Evolutionary conservation across 2,797 vertebrate genomes (phyloP).

Genomic region (Ambastaia sidthimunki): DNA sequence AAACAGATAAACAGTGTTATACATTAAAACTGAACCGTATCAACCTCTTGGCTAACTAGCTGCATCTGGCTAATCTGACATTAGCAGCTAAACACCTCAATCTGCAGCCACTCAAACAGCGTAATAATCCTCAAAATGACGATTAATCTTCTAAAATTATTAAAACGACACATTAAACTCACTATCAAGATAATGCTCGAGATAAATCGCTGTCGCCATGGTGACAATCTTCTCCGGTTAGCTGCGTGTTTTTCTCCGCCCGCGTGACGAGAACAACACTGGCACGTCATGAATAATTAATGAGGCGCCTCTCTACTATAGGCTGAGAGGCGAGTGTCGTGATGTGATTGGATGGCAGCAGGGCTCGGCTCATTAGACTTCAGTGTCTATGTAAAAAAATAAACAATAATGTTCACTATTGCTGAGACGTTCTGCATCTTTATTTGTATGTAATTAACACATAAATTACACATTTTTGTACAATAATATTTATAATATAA

Average conservation of each 20-base stretch:
- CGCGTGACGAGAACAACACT: slow-evolving; percentile 53
- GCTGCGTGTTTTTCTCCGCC: slow-evolving; percentile 56
- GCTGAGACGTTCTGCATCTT: too few relatives aligned
- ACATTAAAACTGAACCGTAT: neutral
- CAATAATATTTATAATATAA: too few relatives aligned
- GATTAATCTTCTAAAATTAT: too few relatives aligned
- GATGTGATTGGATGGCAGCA: slow-evolving; percentile 58
- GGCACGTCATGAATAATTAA: slow-evolving; percentile 72
- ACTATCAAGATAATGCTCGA: slow-evolving; percentile 98
- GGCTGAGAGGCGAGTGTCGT: slow-evolving; percentile 31
- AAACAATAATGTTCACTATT: too few relatives aligned
- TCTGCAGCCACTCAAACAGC: neutral
- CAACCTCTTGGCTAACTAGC: neutral
- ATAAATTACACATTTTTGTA: too few relatives aligned
- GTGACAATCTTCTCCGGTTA: slow-evolving; percentile 56
- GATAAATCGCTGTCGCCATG: slow-evolving; percentile 97
- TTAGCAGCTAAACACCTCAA: slow-evolving; percentile 18
- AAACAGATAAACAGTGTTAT: neutral
- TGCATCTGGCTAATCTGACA: slow-evolving; percentile 23
- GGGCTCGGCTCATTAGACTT: slow-evolving; percentile 59
- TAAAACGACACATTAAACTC: slow-evolving; percentile 70
- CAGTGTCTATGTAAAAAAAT: neutral
- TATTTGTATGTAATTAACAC: too few relatives aligned
- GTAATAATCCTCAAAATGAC: neutral
- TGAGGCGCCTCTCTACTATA: slow-evolving; percentile 46